Conservation (phyloP, 1,140 invertebrate species). For the Drosophila simulans region DNA sequence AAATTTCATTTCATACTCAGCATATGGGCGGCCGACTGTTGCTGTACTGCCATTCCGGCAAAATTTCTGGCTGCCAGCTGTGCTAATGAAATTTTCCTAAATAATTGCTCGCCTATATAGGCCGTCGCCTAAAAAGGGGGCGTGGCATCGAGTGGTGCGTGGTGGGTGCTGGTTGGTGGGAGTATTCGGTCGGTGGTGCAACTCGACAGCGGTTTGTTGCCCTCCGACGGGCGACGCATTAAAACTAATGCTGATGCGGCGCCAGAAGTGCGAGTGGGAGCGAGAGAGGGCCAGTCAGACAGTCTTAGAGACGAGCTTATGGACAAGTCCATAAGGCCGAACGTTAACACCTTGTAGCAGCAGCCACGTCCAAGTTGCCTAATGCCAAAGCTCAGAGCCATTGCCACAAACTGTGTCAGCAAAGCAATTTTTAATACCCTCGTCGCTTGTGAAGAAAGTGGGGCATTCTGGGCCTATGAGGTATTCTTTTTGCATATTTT, state of each 20-base stretch:
- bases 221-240: slow-evolving; percentile 60
- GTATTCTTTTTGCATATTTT: no score
- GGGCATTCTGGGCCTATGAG: not conserved
- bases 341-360: slow-evolving; percentile 80
- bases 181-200: slow-evolving; percentile 13
- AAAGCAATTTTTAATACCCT: slow-evolving; percentile 72
- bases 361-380: slow-evolving; percentile 76
- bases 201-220: slow-evolving; percentile 67
- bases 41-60: slow-evolving; percentile 30
- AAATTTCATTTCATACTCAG: slow-evolving; percentile 56
- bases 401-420: slow-evolving; percentile 81
- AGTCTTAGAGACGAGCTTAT: slow-evolving; percentile 76
- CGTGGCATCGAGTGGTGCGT: slow-evolving; percentile 19
- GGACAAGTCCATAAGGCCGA: slow-evolving; percentile 80
- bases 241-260: slow-evolving; percentile 79
- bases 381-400: slow-evolving; percentile 81
- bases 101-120: slow-evolving; percentile 58
- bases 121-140: slow-evolving; percentile 48
- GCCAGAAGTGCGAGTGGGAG: slow-evolving; percentile 30
- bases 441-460: no score
- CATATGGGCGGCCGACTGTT: slow-evolving; percentile 44
- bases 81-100: slow-evolving; percentile 80
- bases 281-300: slow-evolving; percentile 37
- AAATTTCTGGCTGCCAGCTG: slow-evolving; percentile 52
- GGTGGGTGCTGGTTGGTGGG: not conserved